Conservation (phyloP, 2,113 vertebrate genomes). For the Himantopus leucocephalus region DNA sequence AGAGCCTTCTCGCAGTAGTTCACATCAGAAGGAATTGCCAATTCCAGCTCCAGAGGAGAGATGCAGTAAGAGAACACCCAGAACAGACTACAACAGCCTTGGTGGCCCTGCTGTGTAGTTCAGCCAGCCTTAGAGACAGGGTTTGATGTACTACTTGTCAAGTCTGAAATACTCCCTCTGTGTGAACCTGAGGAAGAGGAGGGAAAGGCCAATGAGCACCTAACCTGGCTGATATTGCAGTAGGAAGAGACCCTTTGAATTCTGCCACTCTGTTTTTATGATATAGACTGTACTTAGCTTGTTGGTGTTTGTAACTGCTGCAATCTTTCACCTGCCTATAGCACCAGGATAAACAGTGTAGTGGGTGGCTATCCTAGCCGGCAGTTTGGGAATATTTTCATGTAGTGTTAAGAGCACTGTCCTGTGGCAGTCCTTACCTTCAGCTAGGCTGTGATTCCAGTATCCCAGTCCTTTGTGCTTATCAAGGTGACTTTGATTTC, state of each 20-base stretch:
- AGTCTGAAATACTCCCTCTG: background rate
- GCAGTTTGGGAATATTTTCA: background rate
- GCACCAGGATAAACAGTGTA: too few relatives aligned
- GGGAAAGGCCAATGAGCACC: background rate
- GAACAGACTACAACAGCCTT: background rate
- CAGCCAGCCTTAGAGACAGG: background rate
- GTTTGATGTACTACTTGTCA: fast-evolving
- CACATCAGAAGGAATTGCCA: background rate
- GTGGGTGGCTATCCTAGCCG: too few relatives aligned
- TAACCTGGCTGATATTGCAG: background rate
- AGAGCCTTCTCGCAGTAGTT: fast-evolving
- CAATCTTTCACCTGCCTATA: fast-evolving
- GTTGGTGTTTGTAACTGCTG: background rate
- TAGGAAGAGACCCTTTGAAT: background rate
- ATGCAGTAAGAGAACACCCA: fast-evolving
- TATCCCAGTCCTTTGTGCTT: background rate
- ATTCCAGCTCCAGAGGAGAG: background rate
- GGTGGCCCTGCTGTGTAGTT: background rate
- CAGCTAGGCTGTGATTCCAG: background rate
- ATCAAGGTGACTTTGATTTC: background rate
- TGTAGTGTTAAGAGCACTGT: background rate
- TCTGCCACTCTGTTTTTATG: background rate
- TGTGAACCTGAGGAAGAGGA: background rate
- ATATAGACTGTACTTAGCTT: background rate
- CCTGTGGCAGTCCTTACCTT: background rate